Percentiles rank a stretch among this genome's conserved stretches.
Conservation (phyloP, 2,797 vertebrate species). For the Streptopelia turtur region DNA sequence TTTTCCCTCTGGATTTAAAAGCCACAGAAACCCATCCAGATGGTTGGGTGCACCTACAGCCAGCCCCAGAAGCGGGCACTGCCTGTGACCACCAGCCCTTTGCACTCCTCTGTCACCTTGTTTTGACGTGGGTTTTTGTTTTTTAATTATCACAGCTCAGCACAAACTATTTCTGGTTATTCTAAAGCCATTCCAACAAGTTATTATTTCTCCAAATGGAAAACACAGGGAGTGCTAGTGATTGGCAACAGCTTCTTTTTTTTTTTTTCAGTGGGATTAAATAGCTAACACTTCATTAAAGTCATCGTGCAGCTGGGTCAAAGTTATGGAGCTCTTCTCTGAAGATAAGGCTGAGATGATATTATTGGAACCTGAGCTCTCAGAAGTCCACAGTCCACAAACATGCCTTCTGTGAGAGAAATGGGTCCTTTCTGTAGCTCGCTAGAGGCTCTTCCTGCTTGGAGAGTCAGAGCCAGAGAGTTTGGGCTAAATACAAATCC, state of each 20-base stretch:
- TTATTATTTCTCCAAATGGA: background rate
- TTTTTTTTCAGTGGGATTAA: background rate
- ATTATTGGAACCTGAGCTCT: background rate
- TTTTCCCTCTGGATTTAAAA: background rate
- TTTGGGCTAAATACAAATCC: background rate
- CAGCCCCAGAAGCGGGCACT: background rate
- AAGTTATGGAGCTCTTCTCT: background rate
- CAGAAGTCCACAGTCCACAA: background rate
- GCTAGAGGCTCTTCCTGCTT: background rate
- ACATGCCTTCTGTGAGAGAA: background rate
- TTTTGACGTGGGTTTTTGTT: background rate
- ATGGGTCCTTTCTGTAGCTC: background rate
- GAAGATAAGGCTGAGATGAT: background rate
- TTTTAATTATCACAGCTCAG: background rate
- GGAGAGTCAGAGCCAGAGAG: background rate
- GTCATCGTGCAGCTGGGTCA: background rate
- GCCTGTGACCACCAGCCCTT: background rate
- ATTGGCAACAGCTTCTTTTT: background rate
- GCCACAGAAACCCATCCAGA: rapidly evolving
- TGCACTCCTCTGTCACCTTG: rapidly evolving
- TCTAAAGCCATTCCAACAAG: background rate
- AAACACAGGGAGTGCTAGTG: background rate
- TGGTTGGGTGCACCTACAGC: background rate
- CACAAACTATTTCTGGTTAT: background rate
- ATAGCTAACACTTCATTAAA: background rate